Percentiles rank a stretch among this genome's conserved stretches.
These are phyloP conservation scores for Cynopterus sphinx DNA, from an alignment of 2,797 vertebrate species.

Conservation along the genomic window DNA sequence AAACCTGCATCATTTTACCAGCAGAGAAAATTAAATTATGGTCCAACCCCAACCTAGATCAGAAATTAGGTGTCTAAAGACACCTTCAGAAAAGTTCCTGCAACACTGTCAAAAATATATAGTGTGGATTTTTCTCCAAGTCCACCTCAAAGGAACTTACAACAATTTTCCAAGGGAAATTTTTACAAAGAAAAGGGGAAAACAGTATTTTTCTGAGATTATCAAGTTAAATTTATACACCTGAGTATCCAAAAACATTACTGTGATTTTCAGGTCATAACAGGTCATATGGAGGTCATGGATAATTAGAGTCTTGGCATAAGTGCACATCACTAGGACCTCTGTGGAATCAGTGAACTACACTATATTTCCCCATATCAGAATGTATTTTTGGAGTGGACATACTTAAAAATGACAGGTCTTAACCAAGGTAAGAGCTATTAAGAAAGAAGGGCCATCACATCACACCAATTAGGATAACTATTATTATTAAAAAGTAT, in stretches of 20 bases:
- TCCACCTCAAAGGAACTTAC: neutral
- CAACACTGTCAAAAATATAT: neutral
- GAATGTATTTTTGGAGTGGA: neutral
- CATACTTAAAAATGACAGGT: conserved; percentile 1
- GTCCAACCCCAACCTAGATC: neutral
- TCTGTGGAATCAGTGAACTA: neutral
- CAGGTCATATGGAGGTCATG: neutral
- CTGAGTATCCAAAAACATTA: neutral
- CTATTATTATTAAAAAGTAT: neutral
- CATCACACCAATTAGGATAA: neutral
- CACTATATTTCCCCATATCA: neutral
- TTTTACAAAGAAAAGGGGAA: neutral
- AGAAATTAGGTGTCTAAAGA: neutral
- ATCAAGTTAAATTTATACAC: neutral
- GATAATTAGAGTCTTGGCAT: neutral
- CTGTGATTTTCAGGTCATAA: neutral
- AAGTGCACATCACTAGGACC: neutral
- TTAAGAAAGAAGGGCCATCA: neutral
- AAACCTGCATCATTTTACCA: neutral
- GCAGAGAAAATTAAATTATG: neutral
- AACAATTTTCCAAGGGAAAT: neutral
- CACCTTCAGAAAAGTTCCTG: neutral
- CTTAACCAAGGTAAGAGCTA: neutral
- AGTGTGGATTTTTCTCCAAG: neutral
- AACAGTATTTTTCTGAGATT: neutral